Evolutionary conservation across 2,888 invertebrate genomes (phyloP).

Genomic region (Drosophila testacea): DNA sequence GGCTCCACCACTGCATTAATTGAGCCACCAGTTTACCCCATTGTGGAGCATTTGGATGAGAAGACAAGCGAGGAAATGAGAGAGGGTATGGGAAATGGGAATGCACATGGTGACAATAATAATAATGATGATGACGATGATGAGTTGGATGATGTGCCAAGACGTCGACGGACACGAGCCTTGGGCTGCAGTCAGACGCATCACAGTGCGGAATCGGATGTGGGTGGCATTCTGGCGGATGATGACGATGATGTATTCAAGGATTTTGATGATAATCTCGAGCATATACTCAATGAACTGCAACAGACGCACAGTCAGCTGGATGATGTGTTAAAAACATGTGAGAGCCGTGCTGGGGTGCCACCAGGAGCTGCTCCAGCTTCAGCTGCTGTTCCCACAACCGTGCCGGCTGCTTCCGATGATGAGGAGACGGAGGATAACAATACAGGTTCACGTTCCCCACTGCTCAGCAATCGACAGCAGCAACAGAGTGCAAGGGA

Average conservation of each 20-base stretch:
- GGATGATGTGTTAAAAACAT: slow-evolving; percentile 69
- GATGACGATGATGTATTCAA: slow-evolving; percentile 79
- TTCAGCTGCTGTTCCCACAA: background rate
- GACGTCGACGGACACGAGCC: slow-evolving; percentile 66
- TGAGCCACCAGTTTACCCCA: slow-evolving; percentile 88
- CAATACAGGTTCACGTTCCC: slow-evolving; percentile 89
- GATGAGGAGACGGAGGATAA: slow-evolving; percentile 90
- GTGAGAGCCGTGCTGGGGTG: slow-evolving; percentile 24
- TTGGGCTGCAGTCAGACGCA: slow-evolving; percentile 71
- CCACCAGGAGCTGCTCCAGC: background rate
- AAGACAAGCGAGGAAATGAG: slow-evolving; percentile 85
- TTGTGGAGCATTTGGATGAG: slow-evolving; percentile 94
- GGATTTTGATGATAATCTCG: slow-evolving; percentile 81
- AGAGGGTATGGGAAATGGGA: background rate
- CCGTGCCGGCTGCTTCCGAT: slow-evolving; percentile 30
- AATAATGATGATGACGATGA: slow-evolving; percentile 75
- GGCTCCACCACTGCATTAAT: slow-evolving; percentile 82
- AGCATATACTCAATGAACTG: slow-evolving; percentile 78
- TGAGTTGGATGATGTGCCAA: slow-evolving; percentile 71
- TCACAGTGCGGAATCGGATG: slow-evolving; percentile 80
- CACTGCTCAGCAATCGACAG: slow-evolving; percentile 87
- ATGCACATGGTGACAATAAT: background rate
- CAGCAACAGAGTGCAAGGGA: slow-evolving; percentile 72
- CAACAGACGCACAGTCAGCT: slow-evolving; percentile 77
- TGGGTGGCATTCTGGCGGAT: slow-evolving; percentile 78